These are phyloP conservation scores for Seriola aureovittata DNA, from an alignment of 2,113 vertebrate species.

Conservation along the genomic window DNA sequence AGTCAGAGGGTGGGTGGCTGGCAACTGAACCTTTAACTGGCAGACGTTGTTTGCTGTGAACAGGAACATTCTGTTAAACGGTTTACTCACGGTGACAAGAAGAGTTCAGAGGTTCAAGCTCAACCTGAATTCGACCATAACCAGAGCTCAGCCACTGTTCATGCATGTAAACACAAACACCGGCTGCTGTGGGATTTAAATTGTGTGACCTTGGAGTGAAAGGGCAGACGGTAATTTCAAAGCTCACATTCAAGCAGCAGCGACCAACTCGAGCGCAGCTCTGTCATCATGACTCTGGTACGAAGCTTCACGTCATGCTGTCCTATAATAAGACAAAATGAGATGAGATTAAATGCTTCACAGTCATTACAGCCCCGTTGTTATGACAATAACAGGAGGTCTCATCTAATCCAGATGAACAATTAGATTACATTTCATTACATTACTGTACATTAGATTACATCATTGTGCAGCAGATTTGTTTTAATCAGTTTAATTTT, in stretches of 20 bases:
- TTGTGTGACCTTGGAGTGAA: not conserved
- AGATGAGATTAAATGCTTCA: slow-evolving; percentile 40
- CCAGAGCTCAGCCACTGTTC: not conserved
- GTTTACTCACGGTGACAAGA: slow-evolving; percentile 4
- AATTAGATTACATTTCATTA: slow-evolving; percentile 30
- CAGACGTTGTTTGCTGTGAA: not conserved
- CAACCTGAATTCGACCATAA: not conserved
- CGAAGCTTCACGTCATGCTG: not conserved
- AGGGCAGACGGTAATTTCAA: not conserved
- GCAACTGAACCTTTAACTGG: not conserved
- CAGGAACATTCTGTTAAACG: slow-evolving; percentile 15
- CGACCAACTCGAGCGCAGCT: not conserved
- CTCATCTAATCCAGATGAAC: not conserved
- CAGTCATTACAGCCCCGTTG: not conserved
- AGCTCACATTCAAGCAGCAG: not conserved
- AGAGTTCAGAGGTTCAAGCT: not conserved
- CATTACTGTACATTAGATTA: slow-evolving; percentile 18
- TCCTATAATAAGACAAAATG: slow-evolving; percentile 4
- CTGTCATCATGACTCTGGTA: not conserved
- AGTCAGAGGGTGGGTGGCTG: not conserved
- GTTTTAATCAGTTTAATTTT: not conserved
- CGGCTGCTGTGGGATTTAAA: not conserved
- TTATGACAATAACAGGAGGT: slow-evolving; percentile 12
- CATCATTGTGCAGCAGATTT: not conserved
- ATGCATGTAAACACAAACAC: not conserved